Evolutionary conservation across 2,113 vertebrate species (phyloP).

Genomic region (Sterrhoptilus dennistouni): DNA sequence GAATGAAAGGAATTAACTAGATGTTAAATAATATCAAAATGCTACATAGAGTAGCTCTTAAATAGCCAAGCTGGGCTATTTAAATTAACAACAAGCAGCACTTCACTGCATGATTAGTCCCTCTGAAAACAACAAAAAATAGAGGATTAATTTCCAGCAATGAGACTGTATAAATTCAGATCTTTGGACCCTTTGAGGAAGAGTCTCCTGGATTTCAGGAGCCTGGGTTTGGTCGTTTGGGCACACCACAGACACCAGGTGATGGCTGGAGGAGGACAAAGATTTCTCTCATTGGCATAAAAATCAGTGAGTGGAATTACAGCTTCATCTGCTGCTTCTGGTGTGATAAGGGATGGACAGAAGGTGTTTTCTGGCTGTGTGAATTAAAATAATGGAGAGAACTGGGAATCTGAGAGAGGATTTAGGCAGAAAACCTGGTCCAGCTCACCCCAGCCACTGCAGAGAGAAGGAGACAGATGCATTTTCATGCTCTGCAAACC

Average conservation of each 20-base stretch:
- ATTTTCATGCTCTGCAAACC: not conserved
- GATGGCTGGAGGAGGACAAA: not conserved
- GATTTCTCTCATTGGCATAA: not conserved
- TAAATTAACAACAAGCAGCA: not conserved
- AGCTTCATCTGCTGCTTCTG: not conserved
- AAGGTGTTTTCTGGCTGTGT: not conserved
- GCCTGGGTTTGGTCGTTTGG: not conserved
- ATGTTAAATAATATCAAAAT: not conserved
- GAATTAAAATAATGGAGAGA: not conserved
- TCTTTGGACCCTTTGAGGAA: not conserved
- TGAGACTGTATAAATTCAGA: not conserved
- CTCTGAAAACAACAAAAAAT: not conserved
- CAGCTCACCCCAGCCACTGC: not conserved
- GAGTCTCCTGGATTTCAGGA: not conserved
- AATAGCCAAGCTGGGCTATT: not conserved
- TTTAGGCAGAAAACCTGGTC: not conserved
- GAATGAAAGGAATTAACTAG: not conserved
- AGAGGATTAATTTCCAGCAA: not conserved
- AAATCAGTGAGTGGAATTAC: not conserved
- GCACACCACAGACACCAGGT: fast-evolving
- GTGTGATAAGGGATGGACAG: not conserved
- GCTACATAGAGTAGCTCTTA: not conserved
- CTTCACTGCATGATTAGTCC: not conserved
- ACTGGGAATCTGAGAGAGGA: not conserved
- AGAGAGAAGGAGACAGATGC: not conserved